Evolutionary conservation across 2,888 invertebrate species (phyloP).

Genomic region (Catocala nupta): DNA sequence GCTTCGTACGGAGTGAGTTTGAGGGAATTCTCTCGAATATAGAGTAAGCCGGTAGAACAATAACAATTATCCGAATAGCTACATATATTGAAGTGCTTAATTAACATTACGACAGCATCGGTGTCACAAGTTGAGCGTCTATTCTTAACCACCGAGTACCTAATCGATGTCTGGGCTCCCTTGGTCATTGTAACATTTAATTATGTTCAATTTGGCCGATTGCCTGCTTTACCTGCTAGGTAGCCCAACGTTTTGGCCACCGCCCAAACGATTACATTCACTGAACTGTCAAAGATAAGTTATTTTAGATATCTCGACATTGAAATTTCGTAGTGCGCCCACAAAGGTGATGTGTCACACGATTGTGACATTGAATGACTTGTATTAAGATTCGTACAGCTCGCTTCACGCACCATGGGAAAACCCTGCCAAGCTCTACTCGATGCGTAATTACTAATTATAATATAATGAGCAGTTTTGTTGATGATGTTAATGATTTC

Average conservation of each 20-base stretch:
- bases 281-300: conserved; percentile 86
- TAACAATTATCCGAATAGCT: neutral
- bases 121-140: conserved; percentile 53
- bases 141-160: conserved; percentile 60
- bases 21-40: neutral
- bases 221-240: conserved; percentile 85
- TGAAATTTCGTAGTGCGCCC: conserved; percentile 70
- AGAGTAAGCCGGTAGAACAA: neutral
- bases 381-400: conserved; percentile 53
- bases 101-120: conserved; percentile 35
- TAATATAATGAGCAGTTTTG: neutral
- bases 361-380: conserved; percentile 62
- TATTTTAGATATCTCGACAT: conserved; percentile 85
- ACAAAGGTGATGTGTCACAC: conserved; percentile 17
- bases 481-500: too few species aligned
- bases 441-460: conserved; percentile 10
- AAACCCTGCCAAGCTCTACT: conserved; percentile 23
- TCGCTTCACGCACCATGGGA: conserved; percentile 11
- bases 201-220: conserved; percentile 83
- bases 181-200: conserved; percentile 84
- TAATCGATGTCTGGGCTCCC: conserved; percentile 75
- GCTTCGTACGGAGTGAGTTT: neutral
- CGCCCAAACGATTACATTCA: conserved; percentile 83
- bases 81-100: conserved; percentile 19
- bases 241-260: conserved; percentile 73